These are phyloP conservation scores for Pampusana beccarii DNA, from an alignment of 2,113 vertebrate genomes.

Conservation along the genomic window DNA sequence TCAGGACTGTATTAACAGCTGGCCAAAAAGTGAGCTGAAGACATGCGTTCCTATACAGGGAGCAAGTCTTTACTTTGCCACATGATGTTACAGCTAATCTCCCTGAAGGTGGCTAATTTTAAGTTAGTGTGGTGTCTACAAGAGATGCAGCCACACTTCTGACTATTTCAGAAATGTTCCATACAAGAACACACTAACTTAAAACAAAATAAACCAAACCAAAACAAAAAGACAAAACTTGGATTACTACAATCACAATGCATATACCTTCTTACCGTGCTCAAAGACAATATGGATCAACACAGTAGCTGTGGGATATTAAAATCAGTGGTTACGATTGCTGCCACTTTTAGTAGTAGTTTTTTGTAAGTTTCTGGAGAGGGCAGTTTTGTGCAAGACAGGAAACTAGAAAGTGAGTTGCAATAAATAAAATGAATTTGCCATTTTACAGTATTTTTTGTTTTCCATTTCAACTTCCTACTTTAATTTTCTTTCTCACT, in stretches of 20 bases:
- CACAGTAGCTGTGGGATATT: neutral
- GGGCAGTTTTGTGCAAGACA: neutral
- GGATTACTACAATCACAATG: neutral
- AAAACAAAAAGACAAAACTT: neutral
- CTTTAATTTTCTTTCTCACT: neutral
- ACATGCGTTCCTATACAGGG: neutral
- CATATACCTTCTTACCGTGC: neutral
- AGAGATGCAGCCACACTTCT: neutral
- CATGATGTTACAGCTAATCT: neutral
- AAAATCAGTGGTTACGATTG: neutral
- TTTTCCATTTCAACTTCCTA: neutral
- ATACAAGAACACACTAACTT: neutral
- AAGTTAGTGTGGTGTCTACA: neutral
- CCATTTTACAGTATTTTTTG: neutral
- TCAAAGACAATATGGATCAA: neutral
- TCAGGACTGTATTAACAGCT: neutral
- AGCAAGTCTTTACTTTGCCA: neutral
- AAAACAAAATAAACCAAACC: rapidly evolving
- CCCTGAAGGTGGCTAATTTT: neutral
- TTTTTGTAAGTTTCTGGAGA: neutral
- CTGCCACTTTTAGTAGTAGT: neutral
- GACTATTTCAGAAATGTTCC: neutral
- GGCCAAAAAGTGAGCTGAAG: neutral
- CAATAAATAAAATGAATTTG: neutral
- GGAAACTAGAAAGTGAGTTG: neutral